phyloP scores from a whole-genome alignment of 2,888 invertebrate genomes.

The Spilosoma lubricipeda region DNA sequence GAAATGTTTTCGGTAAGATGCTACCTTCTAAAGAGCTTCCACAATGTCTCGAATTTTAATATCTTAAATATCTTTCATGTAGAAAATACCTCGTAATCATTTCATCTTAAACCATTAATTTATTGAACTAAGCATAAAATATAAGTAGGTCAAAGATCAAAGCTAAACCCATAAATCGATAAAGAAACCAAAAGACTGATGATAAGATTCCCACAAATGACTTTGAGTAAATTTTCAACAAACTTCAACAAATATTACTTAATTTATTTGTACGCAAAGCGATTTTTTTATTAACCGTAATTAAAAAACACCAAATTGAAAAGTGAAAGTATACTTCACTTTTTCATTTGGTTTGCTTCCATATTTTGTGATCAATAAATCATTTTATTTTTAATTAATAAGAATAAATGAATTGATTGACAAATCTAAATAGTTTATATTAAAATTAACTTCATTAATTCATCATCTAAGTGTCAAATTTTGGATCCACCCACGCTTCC shows the following conservation, averaged over 20 bases:
- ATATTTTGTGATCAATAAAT: too few relatives aligned
- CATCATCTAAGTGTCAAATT: not conserved
- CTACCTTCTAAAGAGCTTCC: too few relatives aligned
- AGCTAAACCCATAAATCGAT: not conserved
- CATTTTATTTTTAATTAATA: not conserved
- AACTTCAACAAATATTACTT: not conserved
- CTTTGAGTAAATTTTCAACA: not conserved
- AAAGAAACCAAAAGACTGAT: not conserved
- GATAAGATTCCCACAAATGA: not conserved
- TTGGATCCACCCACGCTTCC: not conserved
- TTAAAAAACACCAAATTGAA: too few relatives aligned
- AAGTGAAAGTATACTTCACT: too few relatives aligned
- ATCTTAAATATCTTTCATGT: too few relatives aligned
- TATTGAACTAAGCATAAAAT: not conserved
- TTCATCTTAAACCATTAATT: not conserved
- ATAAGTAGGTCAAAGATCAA: not conserved
- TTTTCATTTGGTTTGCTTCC: too few relatives aligned
- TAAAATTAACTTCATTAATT: not conserved
- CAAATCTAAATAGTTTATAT: not conserved
- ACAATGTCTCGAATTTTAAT: too few relatives aligned
- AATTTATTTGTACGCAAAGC: not conserved
- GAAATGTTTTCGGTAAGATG: too few relatives aligned
- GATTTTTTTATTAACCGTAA: not conserved
- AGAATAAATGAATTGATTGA: not conserved
- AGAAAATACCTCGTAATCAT: not conserved